Conservation (phyloP, 2,888 invertebrate genomes). For the Peribatodes rhomboidaria region DNA sequence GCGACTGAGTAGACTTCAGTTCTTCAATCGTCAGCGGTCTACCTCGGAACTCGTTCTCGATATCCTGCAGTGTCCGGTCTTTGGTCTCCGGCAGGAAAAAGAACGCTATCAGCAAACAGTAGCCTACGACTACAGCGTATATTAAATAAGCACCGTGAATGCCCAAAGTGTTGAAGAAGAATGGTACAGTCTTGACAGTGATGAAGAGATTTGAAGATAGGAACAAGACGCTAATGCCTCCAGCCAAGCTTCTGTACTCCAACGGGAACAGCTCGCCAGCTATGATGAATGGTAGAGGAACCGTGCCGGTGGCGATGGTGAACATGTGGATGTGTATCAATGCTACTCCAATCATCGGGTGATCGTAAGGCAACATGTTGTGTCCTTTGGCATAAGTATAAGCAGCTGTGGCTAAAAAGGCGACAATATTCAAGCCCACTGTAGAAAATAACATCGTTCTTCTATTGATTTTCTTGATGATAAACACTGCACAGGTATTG, state of each 20-base stretch:
- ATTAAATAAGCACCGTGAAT: constrained; percentile 66
- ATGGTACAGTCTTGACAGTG: constrained; percentile 65
- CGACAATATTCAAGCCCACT: constrained; percentile 63
- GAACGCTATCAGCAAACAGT: constrained; percentile 62
- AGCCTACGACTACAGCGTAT: constrained; percentile 63
- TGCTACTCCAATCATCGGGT: constrained; percentile 61
- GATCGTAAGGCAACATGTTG: constrained; percentile 54
- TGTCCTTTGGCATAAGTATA: constrained; percentile 63
- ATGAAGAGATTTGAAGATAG: constrained; percentile 67
- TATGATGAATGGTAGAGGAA: constrained; percentile 89
- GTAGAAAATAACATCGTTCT: constrained; percentile 69
- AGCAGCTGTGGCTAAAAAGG: constrained; percentile 62
- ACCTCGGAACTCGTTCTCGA: constrained; percentile 71
- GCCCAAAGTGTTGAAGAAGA: constrained; percentile 61
- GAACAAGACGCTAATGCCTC: constrained; percentile 69
- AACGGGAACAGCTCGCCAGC: constrained; percentile 89
- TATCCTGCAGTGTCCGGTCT: constrained; percentile 71
- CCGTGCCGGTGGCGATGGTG: constrained; percentile 84
- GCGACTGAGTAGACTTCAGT: constrained; percentile 52
- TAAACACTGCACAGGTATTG: constrained; percentile 65
- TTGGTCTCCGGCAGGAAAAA: constrained; percentile 72
- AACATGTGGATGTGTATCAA: constrained; percentile 77
- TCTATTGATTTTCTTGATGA: constrained; percentile 72
- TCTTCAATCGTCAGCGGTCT: constrained; percentile 55
- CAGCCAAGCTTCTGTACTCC: constrained; percentile 86